Conservation (phyloP, 2,888 invertebrate species). For the Chironomus tentans region DNA sequence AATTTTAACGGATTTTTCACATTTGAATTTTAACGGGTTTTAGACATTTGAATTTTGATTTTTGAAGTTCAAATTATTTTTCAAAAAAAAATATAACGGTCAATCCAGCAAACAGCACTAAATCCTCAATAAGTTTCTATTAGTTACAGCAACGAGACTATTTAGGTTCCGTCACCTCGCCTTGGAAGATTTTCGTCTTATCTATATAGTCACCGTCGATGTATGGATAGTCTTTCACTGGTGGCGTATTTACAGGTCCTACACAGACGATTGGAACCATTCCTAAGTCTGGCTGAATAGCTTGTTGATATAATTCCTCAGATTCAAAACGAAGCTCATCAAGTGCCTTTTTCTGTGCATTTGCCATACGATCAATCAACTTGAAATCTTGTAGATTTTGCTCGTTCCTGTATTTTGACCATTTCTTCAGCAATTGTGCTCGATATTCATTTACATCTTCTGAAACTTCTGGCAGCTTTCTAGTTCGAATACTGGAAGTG, state of each 20-base stretch:
- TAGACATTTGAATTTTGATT: no score
- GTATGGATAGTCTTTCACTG: constrained; percentile 66
- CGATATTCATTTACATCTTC: constrained; percentile 57
- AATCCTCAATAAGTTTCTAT: no score
- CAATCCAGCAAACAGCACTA: no score
- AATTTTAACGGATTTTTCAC: background rate
- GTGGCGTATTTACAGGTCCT: constrained; percentile 77
- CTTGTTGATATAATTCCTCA: constrained; percentile 77
- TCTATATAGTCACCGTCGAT: constrained; percentile 89
- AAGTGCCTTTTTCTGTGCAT: constrained; percentile 68
- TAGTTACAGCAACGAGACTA: no score
- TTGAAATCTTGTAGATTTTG: constrained; percentile 56
- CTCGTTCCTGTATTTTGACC: constrained; percentile 59
- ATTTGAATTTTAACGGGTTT: background rate
- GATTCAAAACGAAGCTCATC: constrained; percentile 71
- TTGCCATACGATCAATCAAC: constrained; percentile 58
- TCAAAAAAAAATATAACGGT: no score
- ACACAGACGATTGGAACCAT: constrained; percentile 57
- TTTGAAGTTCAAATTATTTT: background rate
- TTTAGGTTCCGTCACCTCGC: constrained; percentile 55
- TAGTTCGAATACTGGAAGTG: constrained; percentile 35
- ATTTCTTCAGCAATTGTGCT: constrained; percentile 59
- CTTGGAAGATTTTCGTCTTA: constrained; percentile 48
- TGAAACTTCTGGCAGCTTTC: constrained; percentile 44
- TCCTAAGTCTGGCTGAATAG: constrained; percentile 66